These are phyloP conservation scores for Leptestheria dahalacensis DNA, from an alignment of 1,140 invertebrate genomes.

Conservation along the genomic window DNA sequence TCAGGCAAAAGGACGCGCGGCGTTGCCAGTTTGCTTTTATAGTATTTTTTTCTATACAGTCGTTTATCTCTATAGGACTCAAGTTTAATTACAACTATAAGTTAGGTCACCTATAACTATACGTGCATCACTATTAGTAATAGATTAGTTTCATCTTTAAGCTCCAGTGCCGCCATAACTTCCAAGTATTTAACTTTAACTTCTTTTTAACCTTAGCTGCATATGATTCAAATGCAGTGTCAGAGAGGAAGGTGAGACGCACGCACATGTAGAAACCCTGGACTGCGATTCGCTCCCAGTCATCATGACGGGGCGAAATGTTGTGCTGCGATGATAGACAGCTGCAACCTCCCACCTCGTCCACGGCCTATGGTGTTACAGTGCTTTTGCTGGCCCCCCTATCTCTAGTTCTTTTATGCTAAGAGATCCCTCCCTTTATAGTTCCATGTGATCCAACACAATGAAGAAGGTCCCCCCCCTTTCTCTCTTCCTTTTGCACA, in stretches of 20 bases:
- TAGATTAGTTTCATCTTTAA: too few species aligned
- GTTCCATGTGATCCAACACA: neutral
- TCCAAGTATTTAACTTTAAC: too few species aligned
- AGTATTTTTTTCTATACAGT: too few species aligned
- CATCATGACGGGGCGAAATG: neutral
- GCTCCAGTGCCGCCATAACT: too few species aligned
- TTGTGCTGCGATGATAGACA: neutral
- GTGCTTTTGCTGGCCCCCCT: neutral
- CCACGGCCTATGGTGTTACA: neutral
- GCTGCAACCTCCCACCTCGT: neutral
- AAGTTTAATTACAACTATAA: too few species aligned
- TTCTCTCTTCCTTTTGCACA: neutral
- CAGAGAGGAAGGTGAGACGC: neutral
- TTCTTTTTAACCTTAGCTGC: too few species aligned
- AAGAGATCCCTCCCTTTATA: neutral
- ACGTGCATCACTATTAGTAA: too few species aligned
- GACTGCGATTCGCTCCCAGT: neutral
- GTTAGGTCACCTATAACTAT: too few species aligned
- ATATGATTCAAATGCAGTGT: neutral
- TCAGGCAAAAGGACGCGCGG: too few species aligned
- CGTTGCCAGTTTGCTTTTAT: too few species aligned
- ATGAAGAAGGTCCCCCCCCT: too few species aligned
- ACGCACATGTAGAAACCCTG: neutral
- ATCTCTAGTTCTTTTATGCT: neutral
- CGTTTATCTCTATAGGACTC: too few species aligned